A percentile compares a stretch with the other conserved stretches of the same genome.
These are phyloP conservation scores for Leptopilina myrica DNA, from an alignment of 2,888 invertebrate genomes.

Conservation along the genomic window DNA sequence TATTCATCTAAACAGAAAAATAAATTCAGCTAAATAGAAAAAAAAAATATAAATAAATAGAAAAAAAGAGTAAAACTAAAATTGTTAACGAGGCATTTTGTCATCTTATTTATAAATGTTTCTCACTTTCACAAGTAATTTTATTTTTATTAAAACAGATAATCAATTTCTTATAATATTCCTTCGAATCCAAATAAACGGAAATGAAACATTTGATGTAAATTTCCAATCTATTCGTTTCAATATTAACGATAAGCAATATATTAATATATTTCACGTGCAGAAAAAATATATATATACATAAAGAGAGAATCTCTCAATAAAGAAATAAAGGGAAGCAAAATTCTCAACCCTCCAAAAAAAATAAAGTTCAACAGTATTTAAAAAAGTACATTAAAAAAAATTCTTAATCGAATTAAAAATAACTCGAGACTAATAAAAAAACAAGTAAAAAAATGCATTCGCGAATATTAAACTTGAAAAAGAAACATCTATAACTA, in stretches of 20 bases:
- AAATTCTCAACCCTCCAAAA: background rate
- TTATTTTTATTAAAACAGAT: background rate
- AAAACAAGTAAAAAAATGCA: background rate
- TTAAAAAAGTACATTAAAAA: background rate
- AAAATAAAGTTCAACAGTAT: background rate
- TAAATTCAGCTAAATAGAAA: background rate
- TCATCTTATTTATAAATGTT: constrained; percentile 23
- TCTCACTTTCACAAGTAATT: background rate
- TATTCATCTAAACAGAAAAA: background rate
- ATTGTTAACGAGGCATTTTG: background rate
- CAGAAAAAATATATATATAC: constrained; percentile 13
- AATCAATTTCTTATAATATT: background rate
- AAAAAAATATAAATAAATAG: background rate
- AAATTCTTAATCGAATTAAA: background rate
- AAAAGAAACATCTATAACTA: constrained; percentile 34
- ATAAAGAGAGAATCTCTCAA: background rate
- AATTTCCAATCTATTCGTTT: constrained; percentile 4
- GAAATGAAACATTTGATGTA: constrained; percentile 32
- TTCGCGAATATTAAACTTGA: background rate
- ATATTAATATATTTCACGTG: constrained; percentile 25
- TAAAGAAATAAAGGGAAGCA: background rate
- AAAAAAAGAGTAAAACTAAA: background rate
- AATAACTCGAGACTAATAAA: background rate
- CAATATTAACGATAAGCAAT: constrained; percentile 24
- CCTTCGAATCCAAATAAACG: background rate